Evolutionary conservation across 2,113 vertebrate genomes (phyloP).

Genomic region (Phaethornis superciliosus): DNA sequence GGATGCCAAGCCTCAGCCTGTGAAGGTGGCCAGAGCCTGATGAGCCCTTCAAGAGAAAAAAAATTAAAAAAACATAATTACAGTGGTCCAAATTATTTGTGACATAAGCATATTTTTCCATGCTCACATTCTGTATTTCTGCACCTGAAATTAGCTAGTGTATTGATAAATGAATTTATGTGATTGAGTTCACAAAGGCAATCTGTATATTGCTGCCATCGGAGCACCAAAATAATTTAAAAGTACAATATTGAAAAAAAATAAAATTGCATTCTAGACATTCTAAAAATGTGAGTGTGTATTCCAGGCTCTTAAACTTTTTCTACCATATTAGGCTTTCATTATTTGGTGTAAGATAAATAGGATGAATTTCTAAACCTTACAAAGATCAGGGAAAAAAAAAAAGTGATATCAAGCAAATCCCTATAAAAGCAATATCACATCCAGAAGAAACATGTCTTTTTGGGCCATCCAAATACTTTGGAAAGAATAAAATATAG

Average conservation of each 20-base stretch:
- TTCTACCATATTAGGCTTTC: constrained; percentile 48
- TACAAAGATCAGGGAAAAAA: constrained; percentile 45
- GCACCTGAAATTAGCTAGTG: not conserved
- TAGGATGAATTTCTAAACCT: constrained; percentile 37
- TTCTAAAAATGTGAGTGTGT: not conserved
- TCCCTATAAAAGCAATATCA: constrained; percentile 43
- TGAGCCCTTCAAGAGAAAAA: not conserved
- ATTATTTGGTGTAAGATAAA: constrained; percentile 28
- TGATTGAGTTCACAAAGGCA: not conserved
- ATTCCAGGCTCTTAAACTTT: not conserved
- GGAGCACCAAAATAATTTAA: not conserved
- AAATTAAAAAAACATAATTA: not conserved
- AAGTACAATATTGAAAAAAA: not conserved
- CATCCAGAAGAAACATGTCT: constrained; percentile 64
- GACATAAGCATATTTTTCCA: not conserved
- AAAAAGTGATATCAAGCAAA: constrained; percentile 36
- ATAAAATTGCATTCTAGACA: not conserved
- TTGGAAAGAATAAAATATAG: constrained; percentile 60
- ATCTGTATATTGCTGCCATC: not conserved
- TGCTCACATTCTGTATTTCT: not conserved
- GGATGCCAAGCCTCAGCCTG: accelerated
- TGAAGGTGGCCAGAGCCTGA: not conserved
- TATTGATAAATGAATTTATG: constrained; percentile 20
- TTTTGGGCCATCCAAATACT: constrained; percentile 51
- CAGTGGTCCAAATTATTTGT: not conserved